Evolutionary conservation across 2,797 vertebrate genomes (phyloP), one percentile per base, ranked within the genome.

Genomic region (Nannoperca australis): DNA sequence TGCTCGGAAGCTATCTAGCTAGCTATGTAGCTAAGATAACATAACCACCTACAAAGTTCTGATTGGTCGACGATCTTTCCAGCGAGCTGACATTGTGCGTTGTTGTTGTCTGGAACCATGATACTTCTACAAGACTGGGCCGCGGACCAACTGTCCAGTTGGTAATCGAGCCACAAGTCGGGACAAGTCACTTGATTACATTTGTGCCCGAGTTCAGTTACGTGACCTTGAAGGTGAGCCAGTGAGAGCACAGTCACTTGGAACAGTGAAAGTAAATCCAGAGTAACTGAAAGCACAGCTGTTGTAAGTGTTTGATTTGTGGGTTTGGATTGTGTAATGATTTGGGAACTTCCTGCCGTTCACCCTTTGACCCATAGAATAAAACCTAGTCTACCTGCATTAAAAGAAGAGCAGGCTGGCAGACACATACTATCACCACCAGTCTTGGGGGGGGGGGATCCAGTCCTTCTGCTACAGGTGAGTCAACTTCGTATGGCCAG

Each of bases 241-340:
- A 27, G 20, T 27, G 32, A 34, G 65, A 34, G 55, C 49, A 40
- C 47, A 14, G 36, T 55, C 17, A 47, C 44, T 30, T 49, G 38
- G 36, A 76, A 63, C 24, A 76, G 70, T 66, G 60, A 80, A 80
- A 74, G 82, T 67, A 30, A 51, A 70, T 20, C 12, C 27, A 32
- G 32, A 40, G 56, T 54, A 51, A 27, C 60, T 20, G 38, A 67
- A 10, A 34, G n/a, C 47, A n/a, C 17, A 22, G 32, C 44, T 50
- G 44, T 24, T 24, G 20, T 18, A n/a, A 20, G 42, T n/a, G 7
- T 58, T 17, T 34, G 42, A 60, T 49, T 70, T 47, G n/a, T 32
- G 20, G 22, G 6, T 63, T 27, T 30, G 40, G 22, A 40, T 10
- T 60, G 58, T 27, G 4, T 42, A 17, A 60, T 13, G n/a, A 36